Evolutionary conservation across 2,113 vertebrate species (phyloP).

Genomic region (Coptodon bakossiorum): DNA sequence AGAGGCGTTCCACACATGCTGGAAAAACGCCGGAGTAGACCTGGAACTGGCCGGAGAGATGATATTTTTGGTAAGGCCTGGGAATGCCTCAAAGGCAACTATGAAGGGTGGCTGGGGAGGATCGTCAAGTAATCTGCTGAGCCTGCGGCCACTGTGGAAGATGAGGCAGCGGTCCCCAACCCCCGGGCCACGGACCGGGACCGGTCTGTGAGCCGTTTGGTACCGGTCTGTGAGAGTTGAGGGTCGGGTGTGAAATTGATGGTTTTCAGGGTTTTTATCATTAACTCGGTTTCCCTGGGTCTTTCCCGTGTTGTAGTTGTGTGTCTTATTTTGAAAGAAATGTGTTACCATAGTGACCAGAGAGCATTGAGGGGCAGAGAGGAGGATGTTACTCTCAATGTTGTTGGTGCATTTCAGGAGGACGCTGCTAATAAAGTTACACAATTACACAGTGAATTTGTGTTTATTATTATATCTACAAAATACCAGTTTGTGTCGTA

Average conservation of each 20-base stretch:
- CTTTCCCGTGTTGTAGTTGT: too few species aligned
- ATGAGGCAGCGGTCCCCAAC: fast-evolving
- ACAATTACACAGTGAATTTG: neutral
- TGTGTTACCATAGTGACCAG: neutral
- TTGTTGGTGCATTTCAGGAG: neutral
- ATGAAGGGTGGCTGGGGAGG: neutral
- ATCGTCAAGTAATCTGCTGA: neutral
- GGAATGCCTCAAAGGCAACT: neutral
- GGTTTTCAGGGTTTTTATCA: neutral
- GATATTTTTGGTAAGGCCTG: neutral
- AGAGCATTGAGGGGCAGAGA: neutral
- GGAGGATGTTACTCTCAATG: fast-evolving
- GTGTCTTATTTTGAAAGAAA: neutral
- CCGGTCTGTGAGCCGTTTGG: fast-evolving
- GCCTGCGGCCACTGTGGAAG: fast-evolving
- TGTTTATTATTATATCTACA: fast-evolving
- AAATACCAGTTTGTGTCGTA: neutral
- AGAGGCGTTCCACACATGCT: neutral
- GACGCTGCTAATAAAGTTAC: neutral
- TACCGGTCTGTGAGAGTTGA: fast-evolving
- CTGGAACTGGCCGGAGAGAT: fast-evolving
- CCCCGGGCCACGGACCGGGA: fast-evolving
- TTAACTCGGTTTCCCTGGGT: too few species aligned
- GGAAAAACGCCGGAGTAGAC: neutral
- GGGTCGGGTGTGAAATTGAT: neutral